Evolutionary conservation across 1,140 invertebrate species (phyloP).

Genomic region (Papilio aristodemus): DNA sequence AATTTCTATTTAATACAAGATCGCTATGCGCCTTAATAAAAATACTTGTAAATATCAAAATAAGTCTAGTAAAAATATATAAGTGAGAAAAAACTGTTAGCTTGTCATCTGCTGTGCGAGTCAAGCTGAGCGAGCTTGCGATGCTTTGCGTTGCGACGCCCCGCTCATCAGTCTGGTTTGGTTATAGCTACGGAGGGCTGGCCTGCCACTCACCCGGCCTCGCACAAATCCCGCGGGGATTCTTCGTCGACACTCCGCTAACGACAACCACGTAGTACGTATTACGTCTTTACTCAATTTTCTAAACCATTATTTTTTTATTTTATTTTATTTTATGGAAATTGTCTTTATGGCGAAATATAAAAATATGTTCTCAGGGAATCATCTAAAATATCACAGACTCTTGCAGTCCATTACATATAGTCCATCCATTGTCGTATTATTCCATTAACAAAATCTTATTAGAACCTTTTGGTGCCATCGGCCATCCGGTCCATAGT

Average conservation of each 20-base stretch:
- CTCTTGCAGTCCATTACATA: too few species aligned
- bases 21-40: too few species aligned
- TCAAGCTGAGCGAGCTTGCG: constrained; percentile 30
- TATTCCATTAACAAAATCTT: too few species aligned
- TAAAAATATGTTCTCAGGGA: too few species aligned
- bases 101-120: constrained; percentile 4
- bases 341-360: too few species aligned
- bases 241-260: constrained; percentile 40
- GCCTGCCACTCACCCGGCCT: constrained; percentile 67
- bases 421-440: too few species aligned
- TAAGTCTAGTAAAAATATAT: background rate
- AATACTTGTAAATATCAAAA: background rate
- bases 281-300: constrained; percentile 35
- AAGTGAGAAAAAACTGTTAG: background rate
- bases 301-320: background rate
- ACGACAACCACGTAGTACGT: constrained; percentile 67
- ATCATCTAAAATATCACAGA: too few species aligned
- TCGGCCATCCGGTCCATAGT: too few species aligned
- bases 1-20: too few species aligned
- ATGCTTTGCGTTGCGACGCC: constrained; percentile 40
- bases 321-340: too few species aligned
- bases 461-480: too few species aligned
- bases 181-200: constrained; percentile 66
- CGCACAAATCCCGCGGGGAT: constrained; percentile 57
- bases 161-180: constrained; percentile 52